Conservation (phyloP, 2,113 vertebrate genomes). For the Psilopogon haemacephalus region DNA sequence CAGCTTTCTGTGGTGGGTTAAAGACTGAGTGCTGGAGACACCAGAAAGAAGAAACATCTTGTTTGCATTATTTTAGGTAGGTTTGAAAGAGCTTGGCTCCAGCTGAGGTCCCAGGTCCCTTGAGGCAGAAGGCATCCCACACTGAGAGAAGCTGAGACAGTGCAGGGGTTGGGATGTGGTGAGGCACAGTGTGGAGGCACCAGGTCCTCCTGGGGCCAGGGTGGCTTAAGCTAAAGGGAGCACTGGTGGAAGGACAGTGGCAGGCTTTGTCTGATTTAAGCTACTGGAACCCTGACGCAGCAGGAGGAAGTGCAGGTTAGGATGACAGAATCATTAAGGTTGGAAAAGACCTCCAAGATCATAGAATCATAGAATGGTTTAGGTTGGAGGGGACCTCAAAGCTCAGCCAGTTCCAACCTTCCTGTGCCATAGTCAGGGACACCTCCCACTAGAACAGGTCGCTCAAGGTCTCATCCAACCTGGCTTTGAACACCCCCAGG, state of each 20-base stretch:
- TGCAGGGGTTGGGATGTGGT: background rate
- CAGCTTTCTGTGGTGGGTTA: constrained; percentile 37
- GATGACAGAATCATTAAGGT: background rate
- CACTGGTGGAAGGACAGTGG: background rate
- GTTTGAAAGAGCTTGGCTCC: background rate
- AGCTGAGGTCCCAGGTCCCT: background rate
- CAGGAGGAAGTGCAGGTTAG: background rate
- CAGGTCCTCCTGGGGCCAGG: background rate
- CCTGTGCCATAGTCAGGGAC: no score
- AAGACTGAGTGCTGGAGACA: background rate
- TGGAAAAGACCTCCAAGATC: no score
- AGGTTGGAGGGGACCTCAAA: no score
- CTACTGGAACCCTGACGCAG: background rate
- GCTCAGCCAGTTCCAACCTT: no score
- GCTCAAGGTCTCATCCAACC: no score
- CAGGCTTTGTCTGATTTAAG: background rate
- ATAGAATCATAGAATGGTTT: no score
- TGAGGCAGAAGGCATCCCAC: background rate
- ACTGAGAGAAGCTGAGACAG: background rate
- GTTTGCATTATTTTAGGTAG: constrained; percentile 27
- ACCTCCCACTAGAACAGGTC: no score
- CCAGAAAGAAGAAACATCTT: constrained; percentile 37
- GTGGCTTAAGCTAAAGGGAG: accelerated
- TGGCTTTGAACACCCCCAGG: no score
- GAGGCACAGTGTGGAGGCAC: background rate